Percentiles rank a stretch among this genome's conserved stretches.
Evolutionary conservation across 1,140 invertebrate species (phyloP).

Genomic region (Drosophila tsacasi): DNA sequence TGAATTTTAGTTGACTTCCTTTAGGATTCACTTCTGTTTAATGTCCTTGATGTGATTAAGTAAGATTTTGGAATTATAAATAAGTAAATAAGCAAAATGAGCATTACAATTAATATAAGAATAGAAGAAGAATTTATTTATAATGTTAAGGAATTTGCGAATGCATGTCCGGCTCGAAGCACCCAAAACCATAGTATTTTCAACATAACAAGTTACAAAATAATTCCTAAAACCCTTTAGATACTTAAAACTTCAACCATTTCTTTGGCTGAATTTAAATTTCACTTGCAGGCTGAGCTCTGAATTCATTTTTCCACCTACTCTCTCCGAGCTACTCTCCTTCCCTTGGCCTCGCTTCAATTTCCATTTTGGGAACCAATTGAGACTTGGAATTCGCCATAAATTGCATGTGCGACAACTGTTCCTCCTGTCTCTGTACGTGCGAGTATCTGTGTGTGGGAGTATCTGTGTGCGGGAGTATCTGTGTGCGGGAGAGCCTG

Average conservation of each 20-base stretch:
- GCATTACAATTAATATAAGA: neutral
- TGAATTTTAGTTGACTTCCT: neutral
- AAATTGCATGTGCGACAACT: conserved; percentile 81
- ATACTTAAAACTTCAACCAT: neutral
- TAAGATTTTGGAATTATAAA: neutral
- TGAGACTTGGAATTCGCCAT: conserved; percentile 80
- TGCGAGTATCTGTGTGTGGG: conserved; percentile 21
- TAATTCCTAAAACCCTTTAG: neutral
- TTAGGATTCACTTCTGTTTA: neutral
- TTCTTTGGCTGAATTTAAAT: conserved; percentile 15
- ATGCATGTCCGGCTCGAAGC: neutral
- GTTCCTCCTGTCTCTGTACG: conserved; percentile 35
- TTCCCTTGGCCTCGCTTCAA: conserved; percentile 34
- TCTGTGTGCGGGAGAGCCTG: conserved; percentile 4
- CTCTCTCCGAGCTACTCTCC: conserved; percentile 4
- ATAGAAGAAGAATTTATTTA: too few species aligned
- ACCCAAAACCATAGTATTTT: neutral
- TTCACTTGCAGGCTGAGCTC: conserved; percentile 11
- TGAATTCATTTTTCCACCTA: conserved; percentile 21
- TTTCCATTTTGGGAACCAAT: conserved; percentile 73
- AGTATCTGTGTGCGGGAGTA: conserved; percentile 4
- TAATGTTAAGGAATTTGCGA: too few species aligned
- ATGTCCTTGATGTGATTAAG: neutral
- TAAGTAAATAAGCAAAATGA: too few species aligned
- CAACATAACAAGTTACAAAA: neutral